Base-by-base conservation (phyloP, 2,797 vertebrate species). In the Nothura maculosa region DNA sequence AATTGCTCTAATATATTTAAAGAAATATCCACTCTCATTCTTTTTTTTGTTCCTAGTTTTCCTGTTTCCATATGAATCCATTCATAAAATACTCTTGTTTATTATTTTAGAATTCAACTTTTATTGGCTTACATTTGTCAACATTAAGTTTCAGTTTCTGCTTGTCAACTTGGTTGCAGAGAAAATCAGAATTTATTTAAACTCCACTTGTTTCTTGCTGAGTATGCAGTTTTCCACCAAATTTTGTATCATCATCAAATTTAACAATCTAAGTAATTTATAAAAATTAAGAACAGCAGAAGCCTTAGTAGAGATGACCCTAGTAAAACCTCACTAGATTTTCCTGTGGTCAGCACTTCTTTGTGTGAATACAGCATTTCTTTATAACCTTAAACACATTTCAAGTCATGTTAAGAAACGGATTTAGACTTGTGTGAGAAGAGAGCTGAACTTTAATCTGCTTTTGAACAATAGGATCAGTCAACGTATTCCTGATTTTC, bases 161-260 rank as follows among this genome's bases (percentile, higher is more conserved):
- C 66, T 90, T 96, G 78, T 72, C 91, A 96, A 11, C 47, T 55
- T 75, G 89, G n/a, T 94, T 96, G 90, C 17, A 87, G 70, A 91
- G 66, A 77, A 92, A 74, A 93, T 66, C 32, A 87, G 34, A 94
- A 92, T 94, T 97, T 6, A 96, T 95, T 97, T 97, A 91, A 91
- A 92, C 85, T 76, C 94, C 64, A 85, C 61, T 87, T 85, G 69
- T 12, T 87, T 38, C 30, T 85, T 96, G 75, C 76, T 90, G 73
- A 61, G 18, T 90, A 48, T 38, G 85, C 74, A 93, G 8, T 96
- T 89, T 94, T 92, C 58, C 30, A 81, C 54, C 14, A 5, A 78
- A 89, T 92, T 81, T 86, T 85, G 19, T 92, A 28, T 87, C 93
- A 87, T 95, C 84, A 78, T 34, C 84, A 92, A 89, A 89, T 96